Evolutionary conservation across 2,888 invertebrate genomes (phyloP).

Genomic region (Unio delphinus): DNA sequence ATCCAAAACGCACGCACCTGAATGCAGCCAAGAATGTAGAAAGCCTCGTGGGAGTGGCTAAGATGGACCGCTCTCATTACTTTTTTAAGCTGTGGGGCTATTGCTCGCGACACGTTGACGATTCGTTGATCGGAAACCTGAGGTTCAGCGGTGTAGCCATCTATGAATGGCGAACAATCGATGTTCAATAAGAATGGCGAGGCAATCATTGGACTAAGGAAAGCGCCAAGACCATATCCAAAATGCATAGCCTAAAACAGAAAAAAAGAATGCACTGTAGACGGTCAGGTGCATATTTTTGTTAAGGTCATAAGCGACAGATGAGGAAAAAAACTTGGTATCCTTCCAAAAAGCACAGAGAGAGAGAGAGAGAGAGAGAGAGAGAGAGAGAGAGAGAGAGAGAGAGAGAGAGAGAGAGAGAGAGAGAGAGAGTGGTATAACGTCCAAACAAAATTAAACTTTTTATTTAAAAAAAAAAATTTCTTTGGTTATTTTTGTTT

Average conservation of each 20-base stretch:
- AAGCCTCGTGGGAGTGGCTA: conserved; percentile 69
- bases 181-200: conserved; percentile 72
- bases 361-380: no score
- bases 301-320: no score
- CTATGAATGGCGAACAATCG: conserved; percentile 69
- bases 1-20: conserved; percentile 63
- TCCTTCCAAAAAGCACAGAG: no score
- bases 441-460: no score
- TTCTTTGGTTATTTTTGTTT: no score
- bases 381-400: no score
- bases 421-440: no score
- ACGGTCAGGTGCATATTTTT: no score
- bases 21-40: conserved; percentile 72
- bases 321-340: no score
- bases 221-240: conserved; percentile 73
- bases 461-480: no score
- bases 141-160: conserved; percentile 48
- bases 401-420: no score
- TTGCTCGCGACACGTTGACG: conserved; percentile 23
- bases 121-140: conserved; percentile 10
- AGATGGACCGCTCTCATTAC: conserved; percentile 61
- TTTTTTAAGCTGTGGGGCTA: conserved; percentile 43
- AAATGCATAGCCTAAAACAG: conserved; percentile 66
- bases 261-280: no score
- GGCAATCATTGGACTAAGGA: conserved; percentile 73